phyloP scores from a whole-genome alignment of 2,888 invertebrate genomes.

The Andrena praecox region DNA sequence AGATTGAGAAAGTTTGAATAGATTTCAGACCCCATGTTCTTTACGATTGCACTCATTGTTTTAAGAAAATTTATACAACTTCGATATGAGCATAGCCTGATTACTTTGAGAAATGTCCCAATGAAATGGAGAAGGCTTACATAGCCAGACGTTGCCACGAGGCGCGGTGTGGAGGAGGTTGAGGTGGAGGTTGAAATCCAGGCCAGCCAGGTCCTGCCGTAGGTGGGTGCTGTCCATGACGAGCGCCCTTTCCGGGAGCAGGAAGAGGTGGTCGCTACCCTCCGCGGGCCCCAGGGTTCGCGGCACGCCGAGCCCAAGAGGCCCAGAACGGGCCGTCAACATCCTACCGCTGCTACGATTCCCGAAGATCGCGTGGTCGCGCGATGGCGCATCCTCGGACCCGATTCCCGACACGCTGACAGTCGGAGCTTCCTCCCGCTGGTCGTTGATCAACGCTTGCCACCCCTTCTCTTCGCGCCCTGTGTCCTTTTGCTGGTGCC shows the following conservation, averaged over 20 bases:
- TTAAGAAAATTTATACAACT: too few relatives aligned
- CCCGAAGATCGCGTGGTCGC: conserved; percentile 54
- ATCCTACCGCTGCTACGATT: conserved; percentile 69
- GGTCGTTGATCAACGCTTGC: conserved; percentile 4
- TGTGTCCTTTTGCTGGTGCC: not conserved
- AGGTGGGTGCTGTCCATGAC: conserved; percentile 86
- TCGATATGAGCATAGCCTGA: too few relatives aligned
- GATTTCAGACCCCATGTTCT: too few relatives aligned
- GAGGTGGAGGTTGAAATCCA: conserved; percentile 86
- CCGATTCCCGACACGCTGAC: conserved; percentile 70
- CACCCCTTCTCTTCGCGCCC: not conserved
- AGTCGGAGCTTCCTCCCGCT: conserved; percentile 30
- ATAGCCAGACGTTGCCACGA: conserved; percentile 87
- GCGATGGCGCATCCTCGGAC: conserved; percentile 70
- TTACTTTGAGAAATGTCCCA: conserved; percentile 20
- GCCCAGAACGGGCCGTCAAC: conserved; percentile 82
- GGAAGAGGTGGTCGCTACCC: conserved; percentile 86
- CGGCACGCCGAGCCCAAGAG: conserved; percentile 81
- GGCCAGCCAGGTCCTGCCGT: conserved; percentile 86
- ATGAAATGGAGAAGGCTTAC: conserved; percentile 83
- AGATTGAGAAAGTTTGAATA: not conserved
- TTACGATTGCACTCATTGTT: too few relatives aligned
- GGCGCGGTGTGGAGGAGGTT: conserved; percentile 86
- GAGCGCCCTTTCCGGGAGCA: conserved; percentile 86
- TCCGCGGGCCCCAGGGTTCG: conserved; percentile 85